Evolutionary conservation across 2,888 invertebrate species (phyloP), one percentile per base, ranked within the genome.

Genomic region (Stenurella melanura): DNA sequence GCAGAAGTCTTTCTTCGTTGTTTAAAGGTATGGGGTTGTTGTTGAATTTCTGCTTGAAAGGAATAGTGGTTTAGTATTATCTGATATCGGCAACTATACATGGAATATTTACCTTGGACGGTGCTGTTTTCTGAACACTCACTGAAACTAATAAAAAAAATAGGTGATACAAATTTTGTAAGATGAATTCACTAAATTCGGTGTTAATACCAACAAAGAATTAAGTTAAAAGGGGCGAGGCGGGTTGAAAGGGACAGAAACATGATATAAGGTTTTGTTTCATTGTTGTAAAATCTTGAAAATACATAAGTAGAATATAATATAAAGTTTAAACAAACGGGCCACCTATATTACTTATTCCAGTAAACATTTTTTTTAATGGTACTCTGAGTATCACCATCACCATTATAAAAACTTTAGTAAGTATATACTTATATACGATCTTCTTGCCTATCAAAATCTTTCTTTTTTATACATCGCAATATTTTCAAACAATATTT

Each of bases 21-120:
- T 34, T 42, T 54, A 77, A 17, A 17, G 77, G 77, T 38, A 38
- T 67, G 15, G 67, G 61, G 58, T 74, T 68, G 11, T 77, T 77
- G 60, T 74, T 66, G 58, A 74, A 74, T 60, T 74, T 63, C 66
- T 42, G 64, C 42, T 64, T 70, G 11, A 21, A 70, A 76, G 21
- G 15, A 58, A 58, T 17, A 12, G 26, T 18, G n/a, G 30, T 58
- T 69, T n/a, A 57, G 54, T 26, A 26, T 17, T 34, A 21, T n/a
- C 30, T 10, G 15, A 30, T 56, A 26, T 54, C 7, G 50, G 11
- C n/a, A n/a, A 30, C 4, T n/a, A 26, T 26, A 26, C 21, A 54
- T 67, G 15, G 9, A 6, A 34, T 69, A 69, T 57, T 69, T 69
- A 69, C 69, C 69, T 69, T 69, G 34, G 58, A 18, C 69, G 17